These are phyloP conservation scores for Nothura maculosa DNA, from an alignment of 2,797 vertebrate species.

Conservation along the genomic window DNA sequence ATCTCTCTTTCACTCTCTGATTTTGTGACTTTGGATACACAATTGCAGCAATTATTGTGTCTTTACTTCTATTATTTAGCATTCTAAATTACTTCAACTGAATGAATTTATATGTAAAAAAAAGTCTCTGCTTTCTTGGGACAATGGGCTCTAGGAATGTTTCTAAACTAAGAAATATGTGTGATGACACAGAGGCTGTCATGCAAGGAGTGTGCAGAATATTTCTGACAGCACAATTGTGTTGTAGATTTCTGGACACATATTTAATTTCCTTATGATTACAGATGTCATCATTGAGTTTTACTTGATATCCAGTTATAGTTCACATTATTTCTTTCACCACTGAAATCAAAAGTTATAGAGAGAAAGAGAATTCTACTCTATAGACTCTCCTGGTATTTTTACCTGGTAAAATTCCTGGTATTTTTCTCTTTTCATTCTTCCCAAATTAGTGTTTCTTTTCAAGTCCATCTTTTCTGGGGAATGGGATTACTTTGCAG, in stretches of 20 bases:
- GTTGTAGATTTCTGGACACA: neutral
- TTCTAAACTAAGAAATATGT: neutral
- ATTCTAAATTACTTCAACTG: neutral
- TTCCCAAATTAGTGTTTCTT: neutral
- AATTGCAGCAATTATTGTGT: neutral
- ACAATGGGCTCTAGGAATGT: fast-evolving
- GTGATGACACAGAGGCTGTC: neutral
- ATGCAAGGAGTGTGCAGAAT: neutral
- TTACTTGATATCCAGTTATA: neutral
- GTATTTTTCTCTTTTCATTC: neutral
- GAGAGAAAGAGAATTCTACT: no score
- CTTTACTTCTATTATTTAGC: fast-evolving
- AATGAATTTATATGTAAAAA: neutral
- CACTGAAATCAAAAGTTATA: neutral
- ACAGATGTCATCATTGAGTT: neutral
- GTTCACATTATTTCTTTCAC: neutral
- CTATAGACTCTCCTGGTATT: no score
- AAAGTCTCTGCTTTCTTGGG: neutral
- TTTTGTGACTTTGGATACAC: neutral
- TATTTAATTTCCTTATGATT: neutral
- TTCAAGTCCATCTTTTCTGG: fast-evolving
- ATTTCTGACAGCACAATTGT: neutral
- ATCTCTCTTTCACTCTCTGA: neutral
- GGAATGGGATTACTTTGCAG: neutral
- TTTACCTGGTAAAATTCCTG: neutral